phyloP scores from a whole-genome alignment of 2,113 vertebrate genomes.

The Dasyornis broadbenti region DNA sequence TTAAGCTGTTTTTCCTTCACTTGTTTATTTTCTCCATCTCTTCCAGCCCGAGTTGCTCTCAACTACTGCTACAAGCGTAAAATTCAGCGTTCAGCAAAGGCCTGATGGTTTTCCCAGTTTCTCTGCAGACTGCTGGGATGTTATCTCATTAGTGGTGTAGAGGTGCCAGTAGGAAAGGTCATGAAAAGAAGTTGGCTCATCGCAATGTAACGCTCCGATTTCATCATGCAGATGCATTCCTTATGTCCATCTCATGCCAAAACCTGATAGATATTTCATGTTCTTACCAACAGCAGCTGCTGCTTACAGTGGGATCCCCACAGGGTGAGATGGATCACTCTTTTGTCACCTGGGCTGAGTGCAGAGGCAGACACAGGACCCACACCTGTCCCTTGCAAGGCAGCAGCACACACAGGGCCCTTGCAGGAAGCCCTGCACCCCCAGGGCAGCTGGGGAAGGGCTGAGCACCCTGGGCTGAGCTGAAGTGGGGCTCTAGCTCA shows the following conservation, averaged over 20 bases:
- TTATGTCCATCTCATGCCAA: background rate
- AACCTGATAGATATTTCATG: accelerated
- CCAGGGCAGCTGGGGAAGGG: background rate
- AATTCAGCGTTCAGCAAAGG: background rate
- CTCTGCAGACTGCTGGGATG: background rate
- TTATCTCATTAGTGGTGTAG: background rate
- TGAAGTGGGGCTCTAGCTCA: background rate
- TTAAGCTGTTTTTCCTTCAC: background rate
- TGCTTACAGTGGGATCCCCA: background rate
- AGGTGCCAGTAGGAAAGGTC: background rate
- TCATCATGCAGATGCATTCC: background rate
- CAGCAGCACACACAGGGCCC: accelerated
- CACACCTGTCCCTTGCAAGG: background rate
- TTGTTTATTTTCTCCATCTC: background rate
- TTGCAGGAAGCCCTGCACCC: background rate
- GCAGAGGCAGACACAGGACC: background rate
- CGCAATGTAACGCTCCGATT: background rate
- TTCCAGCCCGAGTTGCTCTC: background rate
- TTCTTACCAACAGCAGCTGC: background rate
- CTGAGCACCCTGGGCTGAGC: background rate
- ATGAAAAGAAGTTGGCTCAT: background rate
- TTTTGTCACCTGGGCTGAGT: background rate
- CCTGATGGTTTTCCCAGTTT: background rate
- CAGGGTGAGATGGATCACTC: background rate
- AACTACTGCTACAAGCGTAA: background rate